Conservation (phyloP, 2,888 invertebrate species). For the Standfussiana lucernea region DNA sequence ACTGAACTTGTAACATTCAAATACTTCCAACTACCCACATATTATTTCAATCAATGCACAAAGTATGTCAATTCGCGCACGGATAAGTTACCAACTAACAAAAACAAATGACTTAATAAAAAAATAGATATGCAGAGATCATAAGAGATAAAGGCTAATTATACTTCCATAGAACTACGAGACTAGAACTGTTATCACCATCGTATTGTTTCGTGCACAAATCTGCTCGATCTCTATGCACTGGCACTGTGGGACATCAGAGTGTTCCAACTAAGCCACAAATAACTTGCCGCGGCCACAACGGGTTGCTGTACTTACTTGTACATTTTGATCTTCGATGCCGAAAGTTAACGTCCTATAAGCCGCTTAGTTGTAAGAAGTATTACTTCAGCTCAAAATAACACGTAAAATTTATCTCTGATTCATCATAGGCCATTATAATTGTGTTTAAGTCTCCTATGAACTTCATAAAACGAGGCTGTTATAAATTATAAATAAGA, state of each 20-base stretch:
- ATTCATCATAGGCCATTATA: neutral
- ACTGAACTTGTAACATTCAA: neutral
- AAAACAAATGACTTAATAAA: neutral
- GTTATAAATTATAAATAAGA: neutral
- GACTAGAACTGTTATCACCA: neutral
- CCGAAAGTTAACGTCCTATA: slow-evolving; percentile 25
- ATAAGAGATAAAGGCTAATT: neutral
- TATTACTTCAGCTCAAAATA: neutral
- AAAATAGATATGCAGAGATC: neutral
- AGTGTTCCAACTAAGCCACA: neutral
- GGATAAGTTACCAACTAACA: neutral
- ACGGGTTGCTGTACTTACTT: neutral
- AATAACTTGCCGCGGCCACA: neutral
- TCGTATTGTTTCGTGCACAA: neutral
- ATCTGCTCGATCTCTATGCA: neutral
- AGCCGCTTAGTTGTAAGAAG: slow-evolving; percentile 23
- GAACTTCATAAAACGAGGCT: neutral
- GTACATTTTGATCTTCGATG: neutral
- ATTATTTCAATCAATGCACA: neutral
- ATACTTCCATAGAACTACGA: neutral
- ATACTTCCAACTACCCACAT: neutral
- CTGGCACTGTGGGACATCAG: neutral
- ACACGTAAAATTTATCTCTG: neutral
- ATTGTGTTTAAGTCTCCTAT: neutral
- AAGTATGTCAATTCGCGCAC: neutral